These are phyloP conservation scores for Syngnathus typhle DNA, from an alignment of 2,113 vertebrate genomes.

Conservation along the genomic window DNA sequence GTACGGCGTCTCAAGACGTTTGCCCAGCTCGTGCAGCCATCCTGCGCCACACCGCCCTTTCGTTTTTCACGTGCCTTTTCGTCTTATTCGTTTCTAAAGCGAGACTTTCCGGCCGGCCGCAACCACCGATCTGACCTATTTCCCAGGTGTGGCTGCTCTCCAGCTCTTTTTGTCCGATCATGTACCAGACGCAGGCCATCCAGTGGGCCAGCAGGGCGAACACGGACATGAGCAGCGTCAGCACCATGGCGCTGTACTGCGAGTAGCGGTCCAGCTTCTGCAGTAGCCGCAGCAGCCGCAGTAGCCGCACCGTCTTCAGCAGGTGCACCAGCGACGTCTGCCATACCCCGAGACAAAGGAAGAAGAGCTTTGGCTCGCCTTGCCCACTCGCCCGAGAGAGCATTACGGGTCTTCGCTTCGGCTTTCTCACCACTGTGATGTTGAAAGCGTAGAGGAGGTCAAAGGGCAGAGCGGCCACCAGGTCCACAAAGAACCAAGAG, in stretches of 20 bases:
- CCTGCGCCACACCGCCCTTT: slow-evolving; percentile 60
- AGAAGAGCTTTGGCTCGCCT: not conserved
- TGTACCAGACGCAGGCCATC: slow-evolving; percentile 92
- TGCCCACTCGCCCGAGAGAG: not conserved
- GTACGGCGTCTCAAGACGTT: slow-evolving; percentile 87
- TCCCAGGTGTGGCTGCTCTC: slow-evolving; percentile 81
- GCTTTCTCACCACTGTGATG: slow-evolving; percentile 81
- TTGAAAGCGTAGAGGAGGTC: slow-evolving; percentile 88
- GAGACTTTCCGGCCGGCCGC: too few relatives aligned
- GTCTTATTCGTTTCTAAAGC: too few relatives aligned
- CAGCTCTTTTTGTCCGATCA: slow-evolving; percentile 82
- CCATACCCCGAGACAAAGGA: not conserved
- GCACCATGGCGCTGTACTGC: slow-evolving; percentile 88
- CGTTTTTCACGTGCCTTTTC: too few relatives aligned
- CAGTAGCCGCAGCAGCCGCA: slow-evolving; percentile 82
- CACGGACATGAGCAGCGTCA: slow-evolving; percentile 88
- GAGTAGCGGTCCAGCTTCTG: slow-evolving; percentile 91
- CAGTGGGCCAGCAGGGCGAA: slow-evolving; percentile 88
- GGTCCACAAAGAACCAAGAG: slow-evolving; percentile 89
- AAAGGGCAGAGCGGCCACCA: slow-evolving; percentile 85
- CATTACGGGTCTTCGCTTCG: not conserved
- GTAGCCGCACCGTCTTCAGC: slow-evolving; percentile 82
- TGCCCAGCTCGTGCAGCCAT: slow-evolving; percentile 92
- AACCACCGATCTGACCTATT: slow-evolving; percentile 75
- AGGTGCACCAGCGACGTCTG: slow-evolving; percentile 81